phyloP scores from a whole-genome alignment of 2,888 invertebrate genomes.

The Eilema griseolum region DNA sequence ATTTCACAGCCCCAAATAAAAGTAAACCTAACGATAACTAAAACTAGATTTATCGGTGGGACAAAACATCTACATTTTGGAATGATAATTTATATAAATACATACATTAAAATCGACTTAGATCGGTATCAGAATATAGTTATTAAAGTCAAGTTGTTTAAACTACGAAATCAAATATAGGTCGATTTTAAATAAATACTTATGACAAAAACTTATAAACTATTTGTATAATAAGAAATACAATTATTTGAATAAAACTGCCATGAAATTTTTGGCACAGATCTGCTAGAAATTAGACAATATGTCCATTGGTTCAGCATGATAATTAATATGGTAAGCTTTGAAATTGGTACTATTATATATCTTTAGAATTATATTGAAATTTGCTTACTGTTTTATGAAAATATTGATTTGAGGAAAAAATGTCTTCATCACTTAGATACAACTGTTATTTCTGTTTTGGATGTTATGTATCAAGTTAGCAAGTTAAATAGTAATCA shows the following conservation, averaged over 20 bases:
- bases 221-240: constrained; percentile 20
- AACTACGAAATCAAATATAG: background rate
- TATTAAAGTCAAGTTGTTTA: constrained; percentile 8
- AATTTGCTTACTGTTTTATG: background rate
- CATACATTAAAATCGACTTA: constrained; percentile 30
- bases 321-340: background rate
- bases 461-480: constrained; percentile 33
- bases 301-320: constrained; percentile 34
- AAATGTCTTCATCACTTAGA: background rate
- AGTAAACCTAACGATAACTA: constrained; percentile 41
- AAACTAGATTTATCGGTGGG: constrained; percentile 23
- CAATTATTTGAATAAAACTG: constrained; percentile 36
- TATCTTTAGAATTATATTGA: background rate
- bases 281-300: constrained; percentile 40
- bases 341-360: background rate
- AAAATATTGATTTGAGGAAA: background rate
- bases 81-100: constrained; percentile 6
- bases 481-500: constrained; percentile 34
- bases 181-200: constrained; percentile 31
- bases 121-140: background rate
- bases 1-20: constrained; percentile 61
- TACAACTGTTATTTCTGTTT: background rate
- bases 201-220: constrained; percentile 12
- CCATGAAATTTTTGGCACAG: constrained; percentile 61
- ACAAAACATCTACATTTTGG: constrained; percentile 10